Evolutionary conservation across 2,888 invertebrate genomes (phyloP).

Genomic region (Escarpia spicata): DNA sequence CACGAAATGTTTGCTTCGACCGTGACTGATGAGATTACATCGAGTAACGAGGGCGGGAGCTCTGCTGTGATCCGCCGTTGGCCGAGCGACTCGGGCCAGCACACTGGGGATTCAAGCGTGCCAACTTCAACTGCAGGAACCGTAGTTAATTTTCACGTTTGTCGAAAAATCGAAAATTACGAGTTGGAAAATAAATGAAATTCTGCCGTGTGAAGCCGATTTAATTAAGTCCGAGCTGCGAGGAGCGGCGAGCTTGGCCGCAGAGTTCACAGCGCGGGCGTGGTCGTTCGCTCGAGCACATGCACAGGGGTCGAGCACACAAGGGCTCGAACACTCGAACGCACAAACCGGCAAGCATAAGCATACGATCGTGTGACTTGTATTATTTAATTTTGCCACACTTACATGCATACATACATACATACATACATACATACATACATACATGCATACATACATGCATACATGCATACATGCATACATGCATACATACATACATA

Average conservation of each 20-base stretch:
- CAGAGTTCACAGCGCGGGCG: background rate
- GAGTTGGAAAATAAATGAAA: constrained; percentile 12
- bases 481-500: too few relatives aligned
- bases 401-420: too few relatives aligned
- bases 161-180: constrained; percentile 16
- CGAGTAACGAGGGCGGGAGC: background rate
- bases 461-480: too few relatives aligned
- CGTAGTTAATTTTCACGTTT: background rate
- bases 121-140: background rate
- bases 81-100: background rate
- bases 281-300: background rate
- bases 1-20: background rate
- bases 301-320: background rate
- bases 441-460: too few relatives aligned
- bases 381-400: too few relatives aligned
- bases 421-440: too few relatives aligned
- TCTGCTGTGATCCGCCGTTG: background rate
- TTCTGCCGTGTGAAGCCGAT: constrained; percentile 7
- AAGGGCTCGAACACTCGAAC: too few relatives aligned
- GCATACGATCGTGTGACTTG: too few relatives aligned
- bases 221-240: background rate
- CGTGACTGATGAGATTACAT: background rate
- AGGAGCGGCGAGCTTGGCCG: background rate
- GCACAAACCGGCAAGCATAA: too few relatives aligned
- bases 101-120: background rate